Percentiles rank a stretch among this genome's conserved stretches.
Evolutionary conservation across 2,888 invertebrate genomes (phyloP).

Genomic region (Deroplatys truncata): DNA sequence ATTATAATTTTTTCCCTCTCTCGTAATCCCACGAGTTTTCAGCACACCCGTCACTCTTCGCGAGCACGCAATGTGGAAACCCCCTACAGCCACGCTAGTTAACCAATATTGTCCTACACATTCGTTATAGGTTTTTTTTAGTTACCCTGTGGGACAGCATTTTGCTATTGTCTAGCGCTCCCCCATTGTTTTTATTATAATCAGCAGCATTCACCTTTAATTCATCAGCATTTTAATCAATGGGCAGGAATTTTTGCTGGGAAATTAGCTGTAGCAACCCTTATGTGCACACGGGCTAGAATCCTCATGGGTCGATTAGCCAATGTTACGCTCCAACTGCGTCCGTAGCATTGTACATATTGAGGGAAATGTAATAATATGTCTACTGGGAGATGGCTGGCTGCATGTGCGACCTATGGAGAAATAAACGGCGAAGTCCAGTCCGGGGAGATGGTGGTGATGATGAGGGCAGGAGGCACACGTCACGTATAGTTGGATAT

Average conservation of each 20-base stretch:
- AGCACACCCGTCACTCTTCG: not conserved
- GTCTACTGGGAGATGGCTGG: not conserved
- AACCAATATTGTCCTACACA: not conserved
- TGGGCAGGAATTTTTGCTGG: not conserved
- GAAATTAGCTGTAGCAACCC: not conserved
- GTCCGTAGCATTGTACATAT: slow-evolving; percentile 16
- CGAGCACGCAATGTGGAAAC: too few species aligned
- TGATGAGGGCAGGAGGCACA: slow-evolving; percentile 1
- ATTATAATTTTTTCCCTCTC: not conserved
- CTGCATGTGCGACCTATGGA: slow-evolving; percentile 6
- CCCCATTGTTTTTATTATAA: not conserved
- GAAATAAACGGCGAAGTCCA: slow-evolving; percentile 1
- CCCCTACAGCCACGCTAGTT: not conserved
- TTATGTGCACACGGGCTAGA: not conserved
- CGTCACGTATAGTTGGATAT: slow-evolving; percentile 18
- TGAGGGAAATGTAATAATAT: slow-evolving; percentile 16
- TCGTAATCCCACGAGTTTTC: not conserved
- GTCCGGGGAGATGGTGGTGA: not conserved
- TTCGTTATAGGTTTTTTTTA: not conserved
- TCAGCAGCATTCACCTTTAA: not conserved
- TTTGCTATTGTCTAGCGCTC: not conserved
- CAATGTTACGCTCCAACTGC: slow-evolving; percentile 9
- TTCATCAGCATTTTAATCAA: slow-evolving; percentile 7
- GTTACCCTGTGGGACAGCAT: not conserved
- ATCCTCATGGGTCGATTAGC: slow-evolving; percentile 12